Evolutionary conservation across 1,140 invertebrate species (phyloP).

Genomic region (Mycetomoellerius zeteki): DNA sequence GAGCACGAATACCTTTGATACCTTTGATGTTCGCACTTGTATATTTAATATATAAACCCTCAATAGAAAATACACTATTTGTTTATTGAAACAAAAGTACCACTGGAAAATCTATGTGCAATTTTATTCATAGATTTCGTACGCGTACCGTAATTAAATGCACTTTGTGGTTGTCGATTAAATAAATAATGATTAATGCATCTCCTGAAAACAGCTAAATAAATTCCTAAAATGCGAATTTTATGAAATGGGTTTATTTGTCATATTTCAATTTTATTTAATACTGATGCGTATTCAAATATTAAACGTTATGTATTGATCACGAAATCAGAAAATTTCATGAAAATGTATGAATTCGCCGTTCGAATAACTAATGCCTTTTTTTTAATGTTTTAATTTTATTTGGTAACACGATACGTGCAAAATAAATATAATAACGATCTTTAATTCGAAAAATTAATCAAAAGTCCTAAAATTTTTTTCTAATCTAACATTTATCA

Average conservation of each 20-base stretch:
- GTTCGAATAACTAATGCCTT: neutral
- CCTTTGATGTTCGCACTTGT: slow-evolving; percentile 12
- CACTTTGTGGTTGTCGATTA: neutral
- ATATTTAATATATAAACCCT: slow-evolving; percentile 33
- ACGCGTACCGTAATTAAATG: neutral
- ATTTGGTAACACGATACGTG: neutral
- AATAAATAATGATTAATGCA: slow-evolving; percentile 22
- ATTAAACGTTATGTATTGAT: slow-evolving; percentile 17
- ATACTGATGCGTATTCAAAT: slow-evolving; percentile 4
- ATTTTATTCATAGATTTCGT: slow-evolving; percentile 11
- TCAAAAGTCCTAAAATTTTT: neutral
- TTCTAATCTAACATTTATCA: neutral
- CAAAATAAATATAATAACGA: slow-evolving; percentile 3
- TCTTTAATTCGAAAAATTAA: neutral
- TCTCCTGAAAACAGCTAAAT: neutral
- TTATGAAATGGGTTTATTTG: neutral
- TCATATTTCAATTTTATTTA: neutral
- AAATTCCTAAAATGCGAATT: slow-evolving; percentile 33
- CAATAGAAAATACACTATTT: neutral
- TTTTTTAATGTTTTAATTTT: neutral
- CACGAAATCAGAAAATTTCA: neutral
- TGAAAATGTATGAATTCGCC: neutral
- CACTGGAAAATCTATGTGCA: neutral
- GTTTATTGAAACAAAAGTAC: neutral
- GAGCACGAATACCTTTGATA: neutral